Conservation (phyloP, 2,797 vertebrate genomes). For the Mus spretus region DNA sequence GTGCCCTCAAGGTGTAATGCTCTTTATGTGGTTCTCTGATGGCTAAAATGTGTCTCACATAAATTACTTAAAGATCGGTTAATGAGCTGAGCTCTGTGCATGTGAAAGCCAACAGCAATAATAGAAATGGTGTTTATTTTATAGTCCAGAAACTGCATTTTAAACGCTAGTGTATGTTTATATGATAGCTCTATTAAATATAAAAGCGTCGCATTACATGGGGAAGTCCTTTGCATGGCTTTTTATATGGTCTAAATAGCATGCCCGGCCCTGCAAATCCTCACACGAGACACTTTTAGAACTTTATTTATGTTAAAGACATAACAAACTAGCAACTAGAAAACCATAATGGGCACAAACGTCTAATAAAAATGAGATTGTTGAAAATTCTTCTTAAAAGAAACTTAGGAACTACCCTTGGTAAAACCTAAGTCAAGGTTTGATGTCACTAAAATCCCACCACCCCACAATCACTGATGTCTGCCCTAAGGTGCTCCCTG, state of each 20-base stretch:
- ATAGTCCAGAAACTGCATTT: constrained; percentile 92
- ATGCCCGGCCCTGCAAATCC: constrained; percentile 89
- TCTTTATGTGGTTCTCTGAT: constrained; percentile 63
- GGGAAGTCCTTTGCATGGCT: constrained; percentile 88
- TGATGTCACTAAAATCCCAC: constrained; percentile 87
- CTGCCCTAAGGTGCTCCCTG: constrained; percentile 85
- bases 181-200: constrained; percentile 92
- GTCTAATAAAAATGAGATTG: constrained; percentile 92
- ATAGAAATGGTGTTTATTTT: constrained; percentile 93
- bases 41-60: constrained; percentile 80
- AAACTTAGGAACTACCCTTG: constrained; percentile 88
- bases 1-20: constrained; percentile 63
- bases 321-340: constrained; percentile 92
- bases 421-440: constrained; percentile 86
- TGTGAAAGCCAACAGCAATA: constrained; percentile 89
- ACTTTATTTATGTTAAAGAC: constrained; percentile 92
- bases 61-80: constrained; percentile 82
- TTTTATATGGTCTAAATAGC: constrained; percentile 91
- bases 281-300: constrained; percentile 93
- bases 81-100: constrained; percentile 84
- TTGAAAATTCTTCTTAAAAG: constrained; percentile 92
- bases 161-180: constrained; percentile 91
- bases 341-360: constrained; percentile 92
- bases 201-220: constrained; percentile 92
- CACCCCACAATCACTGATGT: constrained; percentile 84